Evolutionary conservation across 2,888 invertebrate species (phyloP), one percentile per base, ranked within the genome.

Genomic region (Drosophila kanekoi): DNA sequence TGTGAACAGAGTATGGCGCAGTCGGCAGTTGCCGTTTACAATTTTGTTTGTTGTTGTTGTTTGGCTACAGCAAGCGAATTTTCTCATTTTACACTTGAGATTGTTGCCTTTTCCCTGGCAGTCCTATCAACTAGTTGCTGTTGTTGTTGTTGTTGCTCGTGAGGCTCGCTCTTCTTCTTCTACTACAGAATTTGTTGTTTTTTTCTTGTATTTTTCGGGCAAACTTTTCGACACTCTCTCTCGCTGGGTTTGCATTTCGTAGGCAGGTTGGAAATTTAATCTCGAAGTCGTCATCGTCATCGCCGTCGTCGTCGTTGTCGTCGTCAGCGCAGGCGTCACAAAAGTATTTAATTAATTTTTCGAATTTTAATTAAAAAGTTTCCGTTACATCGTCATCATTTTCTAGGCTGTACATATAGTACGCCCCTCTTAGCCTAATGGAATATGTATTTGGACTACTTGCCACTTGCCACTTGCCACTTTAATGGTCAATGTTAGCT

Each of bases 271-370:
- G 89, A 87, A 85, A 85, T 85, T 89, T 89, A 85, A 85, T 89
- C 85, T 89, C 81, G 87, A 85, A 85, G 87, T 85, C 84, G 87
- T 84, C 84, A 83, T 83, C 88, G 85, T 87, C 87, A 77, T 71
- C 76, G 67, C 51, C 68, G 51, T 48, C 61, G 58, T 64, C 62
- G 54, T 56, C 62, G 20, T 20, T 5, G 20, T 5, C 20, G 20
- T 8, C 28, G 28, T 23, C 23, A 44, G 56, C 82, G 76, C 58
- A 70, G 57, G 79, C 85, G 87, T 83, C 89, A 89, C 80, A 89
- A 85, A 86, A 86, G 89, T 86, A 86, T 86, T 86, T 86, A 89
- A 86, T 86, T 86, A 86, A 86, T 86, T 86, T 86, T 87, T 89
- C 85, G 85, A 89, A 86, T 86, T 86, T 86, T 86, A 86, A 86